Percentiles rank a stretch among this genome's conserved stretches.
Conservation (phyloP, 1,140 invertebrate species). For the Drosophila orosa region DNA sequence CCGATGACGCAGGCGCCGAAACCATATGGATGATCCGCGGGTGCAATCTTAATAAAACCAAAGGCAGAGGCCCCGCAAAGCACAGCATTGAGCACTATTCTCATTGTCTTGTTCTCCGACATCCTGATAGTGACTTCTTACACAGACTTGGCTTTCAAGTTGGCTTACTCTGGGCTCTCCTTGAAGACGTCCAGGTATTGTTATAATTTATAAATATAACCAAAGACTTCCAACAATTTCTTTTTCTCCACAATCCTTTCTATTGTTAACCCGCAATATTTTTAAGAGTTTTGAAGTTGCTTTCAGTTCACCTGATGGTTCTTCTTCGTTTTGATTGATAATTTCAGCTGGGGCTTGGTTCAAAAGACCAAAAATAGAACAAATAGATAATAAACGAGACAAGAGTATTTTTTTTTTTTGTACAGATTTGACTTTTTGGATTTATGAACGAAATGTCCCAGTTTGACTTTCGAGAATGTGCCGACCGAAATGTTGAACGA, state of each 20-base stretch:
- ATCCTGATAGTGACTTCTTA: background rate
- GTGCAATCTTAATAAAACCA: conserved; percentile 39
- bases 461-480: conserved; percentile 42
- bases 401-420: no score
- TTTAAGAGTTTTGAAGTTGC: no score
- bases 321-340: background rate
- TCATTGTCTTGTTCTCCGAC: conserved; percentile 54
- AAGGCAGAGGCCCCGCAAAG: conserved; percentile 66
- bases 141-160: background rate
- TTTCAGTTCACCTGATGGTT: background rate
- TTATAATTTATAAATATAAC: background rate
- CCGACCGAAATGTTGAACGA: conserved; percentile 68
- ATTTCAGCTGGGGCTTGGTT: background rate
- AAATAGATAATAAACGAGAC: no score
- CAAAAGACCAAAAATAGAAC: no score
- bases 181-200: background rate
- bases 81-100: conserved; percentile 39
- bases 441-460: conserved; percentile 18
- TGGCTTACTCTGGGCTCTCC: background rate
- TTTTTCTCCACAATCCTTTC: no score
- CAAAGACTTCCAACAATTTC: no score
- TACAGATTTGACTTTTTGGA: conserved; percentile 35
- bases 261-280: no score
- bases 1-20: conserved; percentile 72
- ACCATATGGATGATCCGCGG: conserved; percentile 62